These are phyloP conservation scores for Empidonax alnorum DNA, from an alignment of 2,113 vertebrate species.

Conservation along the genomic window DNA sequence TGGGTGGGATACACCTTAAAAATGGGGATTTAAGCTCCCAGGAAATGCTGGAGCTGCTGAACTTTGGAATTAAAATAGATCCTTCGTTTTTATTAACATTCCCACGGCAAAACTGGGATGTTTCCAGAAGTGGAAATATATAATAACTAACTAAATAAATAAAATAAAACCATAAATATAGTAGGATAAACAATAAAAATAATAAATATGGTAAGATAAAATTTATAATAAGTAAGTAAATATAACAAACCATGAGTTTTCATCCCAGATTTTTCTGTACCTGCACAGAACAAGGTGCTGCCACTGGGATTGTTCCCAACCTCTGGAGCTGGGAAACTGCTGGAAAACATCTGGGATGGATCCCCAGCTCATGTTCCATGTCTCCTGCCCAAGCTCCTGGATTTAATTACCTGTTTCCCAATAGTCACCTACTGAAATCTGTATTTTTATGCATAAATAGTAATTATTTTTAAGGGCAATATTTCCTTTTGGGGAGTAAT, in stretches of 20 bases:
- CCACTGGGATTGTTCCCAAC: background rate
- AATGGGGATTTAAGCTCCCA: background rate
- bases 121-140: background rate
- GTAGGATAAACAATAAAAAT: background rate
- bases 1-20: background rate
- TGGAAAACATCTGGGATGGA: background rate
- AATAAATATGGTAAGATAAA: background rate
- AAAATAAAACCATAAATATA: background rate
- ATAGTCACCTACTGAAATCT: background rate
- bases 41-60: background rate
- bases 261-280: background rate
- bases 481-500: background rate
- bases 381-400: too few species aligned
- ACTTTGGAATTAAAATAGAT: background rate
- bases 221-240: background rate
- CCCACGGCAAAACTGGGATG: rapidly evolving
- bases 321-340: background rate
- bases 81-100: background rate
- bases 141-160: background rate
- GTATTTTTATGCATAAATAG: background rate
- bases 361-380: background rate
- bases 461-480: background rate
- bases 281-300: background rate
- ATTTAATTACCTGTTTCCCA: background rate
- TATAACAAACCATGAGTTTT: background rate